Evolutionary conservation across 2,888 invertebrate genomes (phyloP), one percentile per base, ranked within the genome.

Genomic region (Drosophila affinis): DNA sequence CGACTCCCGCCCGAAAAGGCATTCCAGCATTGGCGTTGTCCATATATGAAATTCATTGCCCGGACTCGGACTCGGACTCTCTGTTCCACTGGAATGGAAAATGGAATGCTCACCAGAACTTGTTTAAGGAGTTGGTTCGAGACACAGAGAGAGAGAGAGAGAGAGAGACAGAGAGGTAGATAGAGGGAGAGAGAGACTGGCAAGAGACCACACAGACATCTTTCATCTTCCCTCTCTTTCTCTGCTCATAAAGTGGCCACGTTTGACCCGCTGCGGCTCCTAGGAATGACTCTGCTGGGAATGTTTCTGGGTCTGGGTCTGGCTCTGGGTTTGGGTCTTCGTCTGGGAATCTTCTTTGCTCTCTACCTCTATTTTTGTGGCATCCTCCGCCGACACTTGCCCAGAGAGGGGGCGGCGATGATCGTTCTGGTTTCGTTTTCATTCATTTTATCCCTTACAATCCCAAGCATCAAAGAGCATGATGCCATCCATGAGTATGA

Each of bases 41-140:
- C 88, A 82, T 83, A 83, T 83, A 87, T 86, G 83, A 82, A 78
- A 88, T 76, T 78, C 83, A 88, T 75, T 80, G 78, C 72, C n/a
- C n/a, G n/a, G n/a, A n/a, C n/a, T n/a, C n/a, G n/a, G n/a, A n/a
- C n/a, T 55, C 65, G 46, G 59, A 72, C 48, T 48, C 48, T 48
- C 39, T 58, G 73, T 55, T 72, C 72, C 39, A 52, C 44, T 59
- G 67, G 67, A 58, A 68, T 68, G 72, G 70, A 63, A 63, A 54
- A 58, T 47, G 74, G 72, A 72, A 72, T 72, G 72, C 39, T n/a
- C 39, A n/a, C 67, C 55, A 81, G 87, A 87, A 82, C 87, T 81
- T 87, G 81, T 82, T 87, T 82, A 75, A 84, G 87, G 75, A 87
- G 77, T 81, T 75, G 81, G 12, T 71, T 64, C 63, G 56, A 62